phyloP scores from a whole-genome alignment of 2,113 vertebrate species.

The Epinephelus lanceolatus region DNA sequence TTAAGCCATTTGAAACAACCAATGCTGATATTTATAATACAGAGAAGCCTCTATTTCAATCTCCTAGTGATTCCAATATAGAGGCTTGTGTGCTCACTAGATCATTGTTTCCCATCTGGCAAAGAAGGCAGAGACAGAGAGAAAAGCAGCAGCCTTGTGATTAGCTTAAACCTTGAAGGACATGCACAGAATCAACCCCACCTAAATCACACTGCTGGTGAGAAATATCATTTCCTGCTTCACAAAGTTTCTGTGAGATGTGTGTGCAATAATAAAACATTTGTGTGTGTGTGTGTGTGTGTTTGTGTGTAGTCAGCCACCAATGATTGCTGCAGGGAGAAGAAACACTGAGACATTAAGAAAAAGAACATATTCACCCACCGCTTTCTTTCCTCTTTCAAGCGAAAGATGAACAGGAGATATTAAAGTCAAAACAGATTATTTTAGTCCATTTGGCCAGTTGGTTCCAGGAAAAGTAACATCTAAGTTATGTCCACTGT shows the following conservation, averaged over 20 bases:
- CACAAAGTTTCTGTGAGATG: constrained; percentile 51
- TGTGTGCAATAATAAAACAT: constrained; percentile 42
- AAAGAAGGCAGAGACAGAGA: neutral
- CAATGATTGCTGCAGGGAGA: neutral
- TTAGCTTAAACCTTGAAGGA: constrained; percentile 70
- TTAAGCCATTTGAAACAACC: too few relatives aligned
- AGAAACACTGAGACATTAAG: constrained; percentile 6
- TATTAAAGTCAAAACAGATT: neutral
- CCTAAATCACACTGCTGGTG: constrained; percentile 62
- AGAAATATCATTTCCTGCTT: constrained; percentile 68
- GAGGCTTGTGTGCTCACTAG: constrained; percentile 15
- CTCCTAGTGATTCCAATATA: neutral
- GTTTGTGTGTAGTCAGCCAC: neutral
- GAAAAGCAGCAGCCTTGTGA: constrained; percentile 11
- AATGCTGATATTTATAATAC: too few relatives aligned
- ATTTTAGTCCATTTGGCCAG: neutral
- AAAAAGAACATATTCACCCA: neutral
- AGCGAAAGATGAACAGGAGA: neutral
- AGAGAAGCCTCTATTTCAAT: neutral
- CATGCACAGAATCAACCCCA: constrained; percentile 65
- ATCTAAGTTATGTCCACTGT: neutral
- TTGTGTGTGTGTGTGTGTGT: constrained; percentile 7
- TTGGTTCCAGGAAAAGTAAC: neutral
- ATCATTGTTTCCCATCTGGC: constrained; percentile 55
- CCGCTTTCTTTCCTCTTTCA: neutral